phyloP scores from a whole-genome alignment of 2,888 invertebrate species.

The Myathropa florea region DNA sequence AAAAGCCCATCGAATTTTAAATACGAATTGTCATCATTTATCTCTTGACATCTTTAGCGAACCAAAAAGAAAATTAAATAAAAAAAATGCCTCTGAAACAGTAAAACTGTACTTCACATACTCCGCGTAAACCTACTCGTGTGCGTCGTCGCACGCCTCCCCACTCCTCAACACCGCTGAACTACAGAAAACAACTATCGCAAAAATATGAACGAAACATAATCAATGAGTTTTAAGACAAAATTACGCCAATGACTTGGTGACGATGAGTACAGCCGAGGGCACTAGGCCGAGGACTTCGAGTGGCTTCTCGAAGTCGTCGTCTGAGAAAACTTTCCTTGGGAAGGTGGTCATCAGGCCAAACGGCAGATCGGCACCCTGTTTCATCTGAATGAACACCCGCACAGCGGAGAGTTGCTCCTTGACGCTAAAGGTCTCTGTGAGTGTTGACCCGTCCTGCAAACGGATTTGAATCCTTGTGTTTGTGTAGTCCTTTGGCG shows the following conservation, averaged over 20 bases:
- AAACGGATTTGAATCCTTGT: constrained; percentile 89
- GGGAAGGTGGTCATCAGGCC: constrained; percentile 96
- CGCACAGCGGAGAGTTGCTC: constrained; percentile 95
- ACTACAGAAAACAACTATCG: constrained; percentile 1
- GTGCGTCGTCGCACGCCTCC: not conserved
- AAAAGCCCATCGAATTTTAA: constrained; percentile 10
- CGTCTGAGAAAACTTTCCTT: constrained; percentile 90
- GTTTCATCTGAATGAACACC: constrained; percentile 92
- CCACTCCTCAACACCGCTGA: not conserved
- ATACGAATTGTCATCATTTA: not conserved
- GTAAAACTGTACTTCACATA: not conserved
- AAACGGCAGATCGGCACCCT: constrained; percentile 87
- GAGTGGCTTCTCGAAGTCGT: constrained; percentile 94
- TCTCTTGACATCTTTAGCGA: not conserved
- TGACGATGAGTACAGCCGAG: constrained; percentile 90
- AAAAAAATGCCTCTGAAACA: not conserved
- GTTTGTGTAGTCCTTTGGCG: constrained; percentile 84
- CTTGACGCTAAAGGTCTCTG: constrained; percentile 90
- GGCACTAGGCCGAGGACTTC: constrained; percentile 92
- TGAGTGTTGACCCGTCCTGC: constrained; percentile 87
- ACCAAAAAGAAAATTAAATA: not conserved
- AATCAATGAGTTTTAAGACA: not conserved
- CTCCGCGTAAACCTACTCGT: not conserved
- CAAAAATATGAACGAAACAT: constrained; percentile 4
- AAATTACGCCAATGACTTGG: constrained; percentile 80